Conservation (phyloP, 2,888 invertebrate species). For the Drosophila ezoana region DNA sequence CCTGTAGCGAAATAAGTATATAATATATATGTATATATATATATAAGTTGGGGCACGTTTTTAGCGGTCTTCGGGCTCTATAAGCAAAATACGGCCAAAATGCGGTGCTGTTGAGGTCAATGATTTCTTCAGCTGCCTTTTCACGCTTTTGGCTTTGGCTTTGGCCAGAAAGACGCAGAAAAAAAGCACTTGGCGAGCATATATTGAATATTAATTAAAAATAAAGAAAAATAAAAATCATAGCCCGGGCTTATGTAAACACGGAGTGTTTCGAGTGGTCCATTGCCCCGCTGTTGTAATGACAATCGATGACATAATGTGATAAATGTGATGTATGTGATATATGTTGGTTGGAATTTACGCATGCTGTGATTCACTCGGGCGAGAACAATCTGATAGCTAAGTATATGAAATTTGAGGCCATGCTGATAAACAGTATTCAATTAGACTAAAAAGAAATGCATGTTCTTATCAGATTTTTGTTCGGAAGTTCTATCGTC, state of each 20-base stretch:
- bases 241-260: conserved; percentile 66
- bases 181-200: conserved; percentile 44
- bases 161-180: conserved; percentile 19
- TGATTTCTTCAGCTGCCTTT: conserved; percentile 63
- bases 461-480: conserved; percentile 38
- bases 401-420: conserved; percentile 3
- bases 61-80: conserved; percentile 50
- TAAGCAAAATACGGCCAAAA: conserved; percentile 73
- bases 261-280: conserved; percentile 47
- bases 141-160: conserved; percentile 56
- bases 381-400: conserved; percentile 2
- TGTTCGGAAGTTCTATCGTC: conserved; percentile 9
- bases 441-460: conserved; percentile 72
- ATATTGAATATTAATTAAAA: conserved; percentile 73
- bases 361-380: conserved; percentile 10
- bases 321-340: conserved; percentile 7
- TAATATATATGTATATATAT: not conserved
- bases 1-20: conserved; percentile 11
- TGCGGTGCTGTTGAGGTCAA: conserved; percentile 71
- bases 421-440: conserved; percentile 52
- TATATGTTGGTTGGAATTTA: conserved; percentile 8
- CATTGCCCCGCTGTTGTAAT: conserved; percentile 52
- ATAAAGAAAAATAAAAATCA: conserved; percentile 25
- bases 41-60: conserved; percentile 35
- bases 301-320: conserved; percentile 62